These are phyloP conservation scores for Strigamia maritima DNA, from an alignment of 2,888 invertebrate genomes.

Conservation along the genomic window DNA sequence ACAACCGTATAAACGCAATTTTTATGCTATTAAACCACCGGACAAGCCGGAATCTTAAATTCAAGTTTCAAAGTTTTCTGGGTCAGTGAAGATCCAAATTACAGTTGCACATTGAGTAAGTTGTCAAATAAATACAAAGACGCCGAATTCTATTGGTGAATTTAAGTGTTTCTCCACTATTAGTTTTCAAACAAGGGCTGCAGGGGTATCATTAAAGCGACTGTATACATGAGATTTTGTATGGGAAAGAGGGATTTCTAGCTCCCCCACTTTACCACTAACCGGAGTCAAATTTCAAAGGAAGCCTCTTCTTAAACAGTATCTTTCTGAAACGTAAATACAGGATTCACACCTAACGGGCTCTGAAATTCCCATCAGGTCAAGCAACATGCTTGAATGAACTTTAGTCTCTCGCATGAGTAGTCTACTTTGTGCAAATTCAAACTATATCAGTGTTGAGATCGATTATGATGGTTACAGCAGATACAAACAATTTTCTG, in stretches of 20 bases:
- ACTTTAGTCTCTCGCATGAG: background rate
- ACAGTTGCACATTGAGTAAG: background rate
- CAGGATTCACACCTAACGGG: slow-evolving; percentile 26
- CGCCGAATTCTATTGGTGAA: background rate
- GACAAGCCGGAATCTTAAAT: background rate
- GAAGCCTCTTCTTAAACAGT: slow-evolving; percentile 27
- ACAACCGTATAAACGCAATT: background rate
- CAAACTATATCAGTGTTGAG: background rate
- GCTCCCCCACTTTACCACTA: slow-evolving; percentile 11
- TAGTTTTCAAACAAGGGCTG: background rate
- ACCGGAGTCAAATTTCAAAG: slow-evolving; percentile 15
- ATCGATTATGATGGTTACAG: background rate
- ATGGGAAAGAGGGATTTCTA: slow-evolving; percentile 9
- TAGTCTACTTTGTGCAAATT: background rate
- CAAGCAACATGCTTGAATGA: background rate
- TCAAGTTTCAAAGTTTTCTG: background rate
- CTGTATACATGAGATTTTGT: background rate
- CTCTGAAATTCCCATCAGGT: background rate
- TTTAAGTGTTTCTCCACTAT: background rate
- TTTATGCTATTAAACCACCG: background rate
- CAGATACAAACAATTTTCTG: no score
- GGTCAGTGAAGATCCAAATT: background rate
- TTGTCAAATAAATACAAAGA: background rate
- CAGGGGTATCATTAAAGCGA: slow-evolving; percentile 1
- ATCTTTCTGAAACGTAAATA: slow-evolving; percentile 28